phyloP scores from a whole-genome alignment of 2,888 invertebrate genomes.

The Ceramica pisi region DNA sequence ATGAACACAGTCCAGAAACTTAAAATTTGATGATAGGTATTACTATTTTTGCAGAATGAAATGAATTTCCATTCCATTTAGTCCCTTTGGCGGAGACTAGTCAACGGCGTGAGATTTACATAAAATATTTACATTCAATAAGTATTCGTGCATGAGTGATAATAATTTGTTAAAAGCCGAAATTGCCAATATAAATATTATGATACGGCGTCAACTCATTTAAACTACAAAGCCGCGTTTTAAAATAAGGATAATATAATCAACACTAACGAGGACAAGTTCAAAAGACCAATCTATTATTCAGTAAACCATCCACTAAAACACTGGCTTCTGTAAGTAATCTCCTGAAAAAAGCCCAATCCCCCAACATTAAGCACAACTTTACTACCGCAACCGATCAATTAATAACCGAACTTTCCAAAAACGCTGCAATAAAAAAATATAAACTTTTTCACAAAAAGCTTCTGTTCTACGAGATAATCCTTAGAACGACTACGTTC shows the following conservation, averaged over 20 bases:
- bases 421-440: constrained; percentile 52
- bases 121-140: no score
- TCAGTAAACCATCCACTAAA: not conserved
- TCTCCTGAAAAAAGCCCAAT: constrained; percentile 7
- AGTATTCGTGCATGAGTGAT: no score
- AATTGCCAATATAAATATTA: no score
- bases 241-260: not conserved
- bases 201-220: no score
- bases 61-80: no score
- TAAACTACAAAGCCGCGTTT: not conserved
- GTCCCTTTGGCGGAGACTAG: no score
- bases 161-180: no score
- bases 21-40: no score
- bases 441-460: constrained; percentile 36
- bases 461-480: constrained; percentile 51
- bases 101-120: no score
- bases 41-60: no score
- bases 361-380: constrained; percentile 44
- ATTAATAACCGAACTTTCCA: constrained; percentile 60
- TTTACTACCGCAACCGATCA: constrained; percentile 55
- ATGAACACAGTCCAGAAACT: no score
- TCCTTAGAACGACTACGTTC: constrained; percentile 50
- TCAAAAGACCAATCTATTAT: not conserved
- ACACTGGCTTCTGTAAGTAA: constrained; percentile 18
- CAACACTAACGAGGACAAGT: not conserved